These are phyloP conservation scores for Gasteruption jaculator DNA, from an alignment of 2,888 invertebrate genomes.

Conservation along the genomic window DNA sequence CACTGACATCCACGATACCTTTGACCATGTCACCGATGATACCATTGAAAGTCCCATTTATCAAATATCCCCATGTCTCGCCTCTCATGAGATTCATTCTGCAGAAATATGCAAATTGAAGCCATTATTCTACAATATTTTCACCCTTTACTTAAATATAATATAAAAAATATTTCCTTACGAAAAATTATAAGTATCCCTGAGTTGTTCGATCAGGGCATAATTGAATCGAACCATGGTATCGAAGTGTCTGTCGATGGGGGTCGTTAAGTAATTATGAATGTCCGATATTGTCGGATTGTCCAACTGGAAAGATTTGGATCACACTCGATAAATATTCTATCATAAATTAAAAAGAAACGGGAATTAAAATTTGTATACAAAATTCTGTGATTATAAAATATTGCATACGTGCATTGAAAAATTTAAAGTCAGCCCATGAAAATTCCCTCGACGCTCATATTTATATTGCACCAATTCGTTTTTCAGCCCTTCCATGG, in stretches of 20 bases:
- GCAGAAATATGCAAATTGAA: too few relatives aligned
- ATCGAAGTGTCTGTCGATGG: slow-evolving; percentile 57
- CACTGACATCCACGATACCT: slow-evolving; percentile 60
- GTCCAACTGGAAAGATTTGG: slow-evolving; percentile 27
- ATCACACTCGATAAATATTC: too few relatives aligned
- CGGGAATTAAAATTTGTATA: slow-evolving; percentile 10
- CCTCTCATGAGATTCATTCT: slow-evolving; percentile 34
- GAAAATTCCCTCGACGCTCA: slow-evolving; percentile 33
- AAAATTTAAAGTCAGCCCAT: slow-evolving; percentile 33
- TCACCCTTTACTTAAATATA: not conserved
- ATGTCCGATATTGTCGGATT: slow-evolving; percentile 30
- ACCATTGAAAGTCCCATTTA: slow-evolving; percentile 37
- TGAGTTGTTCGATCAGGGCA: slow-evolving; percentile 57
- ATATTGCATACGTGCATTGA: slow-evolving; percentile 30
- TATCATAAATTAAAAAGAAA: too few relatives aligned
- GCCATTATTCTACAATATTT: slow-evolving; percentile 3
- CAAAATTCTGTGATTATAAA: too few relatives aligned
- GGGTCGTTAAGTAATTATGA: slow-evolving; percentile 52
- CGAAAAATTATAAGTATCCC: slow-evolving; percentile 66
- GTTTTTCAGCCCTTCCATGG: slow-evolving; percentile 25
- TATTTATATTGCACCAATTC: slow-evolving; percentile 36
- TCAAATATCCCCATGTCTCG: slow-evolving; percentile 37
- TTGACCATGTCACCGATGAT: slow-evolving; percentile 38
- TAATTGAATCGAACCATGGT: slow-evolving; percentile 64
- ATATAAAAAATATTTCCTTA: slow-evolving; percentile 41